Percentiles rank a stretch among this genome's conserved stretches.
Evolutionary conservation across 2,113 vertebrate species (phyloP).

Genomic region (Amazona guildingii): DNA sequence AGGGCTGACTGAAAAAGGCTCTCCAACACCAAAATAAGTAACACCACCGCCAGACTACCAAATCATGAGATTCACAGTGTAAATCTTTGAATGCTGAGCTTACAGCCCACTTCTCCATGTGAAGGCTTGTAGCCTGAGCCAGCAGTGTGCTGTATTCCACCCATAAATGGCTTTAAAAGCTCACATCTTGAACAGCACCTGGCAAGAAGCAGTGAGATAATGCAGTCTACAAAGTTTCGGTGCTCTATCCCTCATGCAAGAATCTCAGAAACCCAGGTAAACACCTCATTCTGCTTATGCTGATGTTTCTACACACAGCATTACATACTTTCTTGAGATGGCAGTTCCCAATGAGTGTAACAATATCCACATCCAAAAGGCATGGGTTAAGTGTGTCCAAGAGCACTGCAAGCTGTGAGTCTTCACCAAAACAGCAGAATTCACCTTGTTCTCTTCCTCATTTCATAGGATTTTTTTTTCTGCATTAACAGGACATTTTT

Average conservation of each 20-base stretch:
- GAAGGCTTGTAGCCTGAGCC: background rate
- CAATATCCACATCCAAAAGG: background rate
- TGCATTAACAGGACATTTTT: background rate
- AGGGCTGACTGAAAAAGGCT: background rate
- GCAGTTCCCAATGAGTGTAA: conserved; percentile 1
- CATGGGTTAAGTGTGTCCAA: background rate
- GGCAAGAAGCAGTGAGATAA: conserved; percentile 2
- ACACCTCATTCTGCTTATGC: conserved; percentile 9
- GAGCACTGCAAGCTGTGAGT: background rate
- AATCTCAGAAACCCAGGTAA: background rate
- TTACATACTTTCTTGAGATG: background rate
- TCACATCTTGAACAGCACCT: conserved; percentile 13
- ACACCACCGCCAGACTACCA: background rate
- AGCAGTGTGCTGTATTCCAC: conserved; percentile 15
- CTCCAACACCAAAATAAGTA: background rate
- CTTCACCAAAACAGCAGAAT: conserved; percentile 39
- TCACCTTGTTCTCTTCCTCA: conserved; percentile 29
- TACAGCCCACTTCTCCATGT: background rate
- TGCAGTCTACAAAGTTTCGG: background rate
- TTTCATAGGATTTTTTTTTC: background rate
- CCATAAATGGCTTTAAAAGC: conserved; percentile 21
- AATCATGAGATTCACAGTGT: background rate
- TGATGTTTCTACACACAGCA: background rate
- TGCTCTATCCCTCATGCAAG: background rate
- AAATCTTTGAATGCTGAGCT: background rate